These are phyloP conservation scores for Maniola jurtina DNA, from an alignment of 1,140 invertebrate genomes.

Conservation along the genomic window DNA sequence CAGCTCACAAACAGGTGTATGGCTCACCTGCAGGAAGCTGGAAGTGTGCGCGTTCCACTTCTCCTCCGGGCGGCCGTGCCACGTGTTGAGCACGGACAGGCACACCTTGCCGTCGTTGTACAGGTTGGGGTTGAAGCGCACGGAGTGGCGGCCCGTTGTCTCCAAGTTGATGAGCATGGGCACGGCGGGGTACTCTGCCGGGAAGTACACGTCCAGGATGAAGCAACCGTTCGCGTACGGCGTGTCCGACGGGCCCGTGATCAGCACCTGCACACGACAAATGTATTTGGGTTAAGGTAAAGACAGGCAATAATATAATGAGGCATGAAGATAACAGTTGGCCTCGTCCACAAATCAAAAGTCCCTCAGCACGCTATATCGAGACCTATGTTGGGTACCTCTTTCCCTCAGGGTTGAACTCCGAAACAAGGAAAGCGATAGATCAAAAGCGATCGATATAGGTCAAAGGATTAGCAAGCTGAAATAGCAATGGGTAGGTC, in stretches of 20 bases:
- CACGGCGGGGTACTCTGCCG: slow-evolving; percentile 90
- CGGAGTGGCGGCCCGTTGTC: slow-evolving; percentile 95
- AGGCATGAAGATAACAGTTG: too few species aligned
- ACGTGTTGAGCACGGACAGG: slow-evolving; percentile 96
- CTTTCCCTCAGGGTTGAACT: too few species aligned
- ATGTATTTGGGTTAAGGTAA: too few species aligned
- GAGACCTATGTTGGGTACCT: too few species aligned
- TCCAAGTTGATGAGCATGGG: slow-evolving; percentile 94
- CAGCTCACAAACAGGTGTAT: neutral
- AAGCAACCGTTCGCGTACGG: slow-evolving; percentile 95
- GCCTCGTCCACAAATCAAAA: too few species aligned
- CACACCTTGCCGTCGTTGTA: slow-evolving; percentile 99
- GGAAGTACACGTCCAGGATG: slow-evolving; percentile 95
- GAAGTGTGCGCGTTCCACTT: slow-evolving; percentile 99
- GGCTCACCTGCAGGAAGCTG: slow-evolving; percentile 93
- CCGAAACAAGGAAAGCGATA: too few species aligned
- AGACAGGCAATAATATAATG: too few species aligned
- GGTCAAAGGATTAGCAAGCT: too few species aligned
- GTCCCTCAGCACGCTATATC: too few species aligned
- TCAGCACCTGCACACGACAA: slow-evolving; percentile 86
- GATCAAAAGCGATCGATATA: too few species aligned
- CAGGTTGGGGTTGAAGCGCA: slow-evolving; percentile 98
- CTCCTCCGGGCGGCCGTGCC: slow-evolving; percentile 98
- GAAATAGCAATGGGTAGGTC: too few species aligned
- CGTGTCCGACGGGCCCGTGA: slow-evolving; percentile 93